phyloP scores from a whole-genome alignment of 2,113 vertebrate genomes.

The Prolemur simus region DNA sequence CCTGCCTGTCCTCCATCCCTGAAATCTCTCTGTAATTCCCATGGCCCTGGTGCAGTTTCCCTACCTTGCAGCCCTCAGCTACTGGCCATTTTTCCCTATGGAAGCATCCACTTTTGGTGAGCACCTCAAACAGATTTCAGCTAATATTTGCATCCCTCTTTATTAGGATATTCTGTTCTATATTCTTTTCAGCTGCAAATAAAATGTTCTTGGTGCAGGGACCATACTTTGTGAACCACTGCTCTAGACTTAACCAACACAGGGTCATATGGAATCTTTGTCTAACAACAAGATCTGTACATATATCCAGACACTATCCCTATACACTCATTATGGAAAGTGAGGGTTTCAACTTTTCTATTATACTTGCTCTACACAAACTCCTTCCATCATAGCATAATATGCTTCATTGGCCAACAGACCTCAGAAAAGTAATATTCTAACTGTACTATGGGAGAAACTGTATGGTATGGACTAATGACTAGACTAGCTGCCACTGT shows the following conservation, averaged over 20 bases:
- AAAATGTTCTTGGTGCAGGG: background rate
- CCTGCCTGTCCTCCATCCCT: background rate
- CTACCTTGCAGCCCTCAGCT: fast-evolving
- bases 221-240: background rate
- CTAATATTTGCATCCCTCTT: background rate
- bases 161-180: background rate
- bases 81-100: background rate
- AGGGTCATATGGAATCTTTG: background rate
- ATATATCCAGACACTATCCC: background rate
- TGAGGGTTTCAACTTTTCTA: background rate
- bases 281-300: background rate
- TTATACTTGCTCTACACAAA: background rate
- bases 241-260: too few relatives aligned
- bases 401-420: background rate
- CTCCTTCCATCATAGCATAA: background rate
- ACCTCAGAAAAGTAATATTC: background rate
- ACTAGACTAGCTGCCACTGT: background rate
- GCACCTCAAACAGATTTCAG: background rate
- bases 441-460: background rate
- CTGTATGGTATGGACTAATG: background rate
- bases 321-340: fast-evolving
- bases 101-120: background rate
- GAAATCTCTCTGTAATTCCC: background rate
- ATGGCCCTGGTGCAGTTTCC: background rate
- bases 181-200: background rate